Conservation (phyloP, 2,797 vertebrate genomes). For the Fistularia tabacaria region DNA sequence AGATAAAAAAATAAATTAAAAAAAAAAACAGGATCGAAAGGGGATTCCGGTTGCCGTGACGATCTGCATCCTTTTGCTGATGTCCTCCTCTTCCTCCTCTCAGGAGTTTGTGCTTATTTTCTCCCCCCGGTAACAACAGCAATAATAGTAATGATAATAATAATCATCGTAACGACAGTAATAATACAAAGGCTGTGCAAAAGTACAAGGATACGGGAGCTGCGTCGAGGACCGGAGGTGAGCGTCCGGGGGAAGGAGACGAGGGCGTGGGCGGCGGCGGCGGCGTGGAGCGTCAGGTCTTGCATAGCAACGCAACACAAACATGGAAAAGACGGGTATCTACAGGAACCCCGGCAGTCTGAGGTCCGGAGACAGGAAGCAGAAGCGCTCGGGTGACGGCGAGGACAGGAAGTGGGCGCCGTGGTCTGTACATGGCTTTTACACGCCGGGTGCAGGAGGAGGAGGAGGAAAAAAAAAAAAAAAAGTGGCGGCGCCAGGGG, state of each 20-base stretch:
- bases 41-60: background rate
- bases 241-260: conserved; percentile 79
- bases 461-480: too few relatives aligned
- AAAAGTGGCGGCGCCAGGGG: conserved; percentile 16
- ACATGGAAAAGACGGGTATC: conserved; percentile 83
- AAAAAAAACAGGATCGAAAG: background rate
- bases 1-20: conserved; percentile 7
- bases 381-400: conserved; percentile 63
- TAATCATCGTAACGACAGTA: too few relatives aligned
- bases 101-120: conserved; percentile 98
- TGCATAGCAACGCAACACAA: conserved; percentile 98
- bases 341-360: conserved; percentile 68
- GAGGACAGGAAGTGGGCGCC: conserved; percentile 88
- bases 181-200: conserved; percentile 88
- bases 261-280: conserved; percentile 92
- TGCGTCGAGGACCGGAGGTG: conserved; percentile 67
- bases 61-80: conserved; percentile 61
- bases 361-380: conserved; percentile 66
- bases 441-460: conserved; percentile 61
- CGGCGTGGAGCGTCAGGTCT: conserved; percentile 83
- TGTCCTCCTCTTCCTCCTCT: conserved; percentile 82
- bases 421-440: conserved; percentile 97
- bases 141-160: too few relatives aligned
- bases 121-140: conserved; percentile 60
- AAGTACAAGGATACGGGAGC: conserved; percentile 82